Conservation (phyloP, 2,888 invertebrate species). For the Ichneumoninae sp. region DNA sequence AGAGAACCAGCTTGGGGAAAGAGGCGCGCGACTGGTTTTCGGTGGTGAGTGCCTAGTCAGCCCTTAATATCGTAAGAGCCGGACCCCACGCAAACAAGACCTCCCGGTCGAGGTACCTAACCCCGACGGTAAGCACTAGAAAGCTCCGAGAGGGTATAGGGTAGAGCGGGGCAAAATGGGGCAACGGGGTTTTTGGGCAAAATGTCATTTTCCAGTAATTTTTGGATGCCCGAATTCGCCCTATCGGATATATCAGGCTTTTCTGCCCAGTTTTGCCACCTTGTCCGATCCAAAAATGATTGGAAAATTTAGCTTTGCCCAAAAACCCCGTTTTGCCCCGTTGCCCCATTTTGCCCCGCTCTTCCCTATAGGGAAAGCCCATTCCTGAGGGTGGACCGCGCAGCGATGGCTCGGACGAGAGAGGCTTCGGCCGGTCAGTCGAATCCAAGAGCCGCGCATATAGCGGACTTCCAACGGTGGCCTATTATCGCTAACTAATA, state of each 20-base stretch:
- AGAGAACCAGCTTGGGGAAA: constrained; percentile 38
- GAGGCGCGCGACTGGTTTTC: constrained; percentile 65
- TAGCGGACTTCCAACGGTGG: constrained; percentile 49
- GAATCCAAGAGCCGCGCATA: neutral
- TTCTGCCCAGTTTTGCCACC: no score
- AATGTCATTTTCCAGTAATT: no score
- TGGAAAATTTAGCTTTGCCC: no score
- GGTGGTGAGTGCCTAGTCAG: constrained; percentile 82
- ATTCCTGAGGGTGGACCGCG: constrained; percentile 50
- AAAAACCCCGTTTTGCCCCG: no score
- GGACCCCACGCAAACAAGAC: constrained; percentile 82
- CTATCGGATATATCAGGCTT: no score
- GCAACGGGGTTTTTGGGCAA: no score
- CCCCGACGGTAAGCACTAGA: constrained; percentile 81
- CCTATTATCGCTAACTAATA: constrained; percentile 84
- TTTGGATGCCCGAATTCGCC: no score
- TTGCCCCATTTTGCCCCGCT: no score
- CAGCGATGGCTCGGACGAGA: neutral
- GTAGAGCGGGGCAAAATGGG: no score
- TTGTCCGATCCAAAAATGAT: no score
- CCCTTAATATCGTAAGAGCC: constrained; percentile 84
- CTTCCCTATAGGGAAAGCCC: constrained; percentile 54
- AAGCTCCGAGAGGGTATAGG: constrained; percentile 73
- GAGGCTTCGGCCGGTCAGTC: constrained; percentile 28
- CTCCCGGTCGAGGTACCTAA: constrained; percentile 73